A percentile compares a stretch with the other conserved stretches of the same genome.
Conservation (phyloP, 2,888 invertebrate genomes). For the Hyles lineata region DNA sequence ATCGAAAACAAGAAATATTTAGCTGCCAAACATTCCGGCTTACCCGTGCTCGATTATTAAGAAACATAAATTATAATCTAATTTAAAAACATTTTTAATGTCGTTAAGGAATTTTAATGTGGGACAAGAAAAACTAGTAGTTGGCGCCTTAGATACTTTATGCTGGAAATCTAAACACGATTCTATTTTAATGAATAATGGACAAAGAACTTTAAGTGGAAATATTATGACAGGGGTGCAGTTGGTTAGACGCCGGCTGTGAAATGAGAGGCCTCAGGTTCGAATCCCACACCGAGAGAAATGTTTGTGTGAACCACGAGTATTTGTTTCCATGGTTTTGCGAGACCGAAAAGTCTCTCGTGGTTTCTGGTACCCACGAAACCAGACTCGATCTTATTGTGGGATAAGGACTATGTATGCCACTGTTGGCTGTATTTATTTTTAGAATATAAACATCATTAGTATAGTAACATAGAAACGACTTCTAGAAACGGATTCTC, state of each 20-base stretch:
- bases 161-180: background rate
- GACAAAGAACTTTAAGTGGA: background rate
- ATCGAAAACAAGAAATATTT: conserved; percentile 11
- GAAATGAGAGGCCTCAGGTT: no score
- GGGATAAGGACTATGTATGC: no score
- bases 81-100: conserved; percentile 1
- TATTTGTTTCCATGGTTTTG: no score
- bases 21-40: conserved; percentile 9
- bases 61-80: conserved; percentile 26
- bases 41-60: conserved; percentile 14
- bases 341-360: no score
- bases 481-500: background rate
- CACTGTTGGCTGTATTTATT: no score
- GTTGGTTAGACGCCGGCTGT: no score
- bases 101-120: conserved; percentile 12
- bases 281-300: no score
- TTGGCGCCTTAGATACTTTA: background rate
- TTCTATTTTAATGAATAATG: background rate
- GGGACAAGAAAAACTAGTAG: conserved; percentile 7
- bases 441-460: no score
- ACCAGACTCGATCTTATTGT: no score
- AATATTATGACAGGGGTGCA: background rate
- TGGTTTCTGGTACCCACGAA: no score
- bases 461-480: background rate
- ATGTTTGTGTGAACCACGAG: no score